Conservation (phyloP, 2,113 vertebrate genomes). For the Mesoclemmys tuberculata region DNA sequence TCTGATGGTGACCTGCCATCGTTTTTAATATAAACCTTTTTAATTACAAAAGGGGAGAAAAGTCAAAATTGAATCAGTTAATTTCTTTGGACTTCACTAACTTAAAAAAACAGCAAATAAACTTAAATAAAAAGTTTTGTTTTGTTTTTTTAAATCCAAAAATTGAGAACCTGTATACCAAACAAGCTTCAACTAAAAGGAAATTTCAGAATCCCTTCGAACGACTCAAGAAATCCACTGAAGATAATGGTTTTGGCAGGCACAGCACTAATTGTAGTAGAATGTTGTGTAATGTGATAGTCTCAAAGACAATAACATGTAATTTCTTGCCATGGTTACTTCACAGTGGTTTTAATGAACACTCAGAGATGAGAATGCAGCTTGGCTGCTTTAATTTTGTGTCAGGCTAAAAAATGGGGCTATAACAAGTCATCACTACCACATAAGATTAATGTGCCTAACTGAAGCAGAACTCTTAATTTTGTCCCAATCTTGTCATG, state of each 20-base stretch:
- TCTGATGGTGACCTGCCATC: background rate
- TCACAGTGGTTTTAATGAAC: background rate
- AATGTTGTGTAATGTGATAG: background rate
- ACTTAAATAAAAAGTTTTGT: background rate
- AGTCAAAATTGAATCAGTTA: background rate
- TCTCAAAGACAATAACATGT: background rate
- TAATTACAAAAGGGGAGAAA: background rate
- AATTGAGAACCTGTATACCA: background rate
- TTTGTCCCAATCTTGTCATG: background rate
- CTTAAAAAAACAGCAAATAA: background rate
- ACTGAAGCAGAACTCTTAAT: background rate
- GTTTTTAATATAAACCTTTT: background rate
- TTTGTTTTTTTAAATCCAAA: background rate
- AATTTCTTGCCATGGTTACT: background rate
- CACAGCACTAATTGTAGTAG: background rate
- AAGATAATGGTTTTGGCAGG: background rate
- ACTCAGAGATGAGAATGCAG: background rate
- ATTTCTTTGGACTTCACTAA: background rate
- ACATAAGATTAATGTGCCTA: background rate
- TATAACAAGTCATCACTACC: background rate
- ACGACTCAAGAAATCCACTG: background rate
- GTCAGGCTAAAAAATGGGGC: rapidly evolving
- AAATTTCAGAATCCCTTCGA: background rate
- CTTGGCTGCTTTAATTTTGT: background rate
- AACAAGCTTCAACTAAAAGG: background rate